Conservation (phyloP, 2,113 vertebrate species). For the Microtus pennsylvanicus region DNA sequence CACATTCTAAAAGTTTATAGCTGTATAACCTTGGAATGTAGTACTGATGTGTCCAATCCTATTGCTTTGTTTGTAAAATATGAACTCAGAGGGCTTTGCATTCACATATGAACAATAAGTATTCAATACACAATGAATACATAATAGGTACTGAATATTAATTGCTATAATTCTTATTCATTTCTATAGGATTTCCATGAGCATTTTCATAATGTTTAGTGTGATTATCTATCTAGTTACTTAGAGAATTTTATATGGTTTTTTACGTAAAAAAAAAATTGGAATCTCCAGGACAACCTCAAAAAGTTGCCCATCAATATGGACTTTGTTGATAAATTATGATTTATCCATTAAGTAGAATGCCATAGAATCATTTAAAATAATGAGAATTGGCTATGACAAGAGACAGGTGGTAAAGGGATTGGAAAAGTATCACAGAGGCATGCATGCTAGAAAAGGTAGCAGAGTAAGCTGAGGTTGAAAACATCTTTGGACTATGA, state of each 20-base stretch:
- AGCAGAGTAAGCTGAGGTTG: not conserved
- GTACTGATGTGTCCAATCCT: not conserved
- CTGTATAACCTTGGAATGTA: not conserved
- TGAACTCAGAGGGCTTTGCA: not conserved
- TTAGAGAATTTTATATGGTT: not conserved
- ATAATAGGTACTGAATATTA: not conserved
- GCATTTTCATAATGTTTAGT: conserved; percentile 17
- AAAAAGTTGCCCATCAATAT: not conserved
- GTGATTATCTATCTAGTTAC: not conserved
- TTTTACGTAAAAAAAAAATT: conserved; percentile 1
- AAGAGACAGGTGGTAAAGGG: not conserved
- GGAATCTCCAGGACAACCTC: not conserved
- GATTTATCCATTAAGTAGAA: not conserved
- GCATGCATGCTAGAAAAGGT: not conserved
- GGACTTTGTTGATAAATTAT: not conserved
- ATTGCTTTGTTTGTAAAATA: not conserved
- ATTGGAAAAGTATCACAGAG: not conserved
- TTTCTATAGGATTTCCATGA: not conserved
- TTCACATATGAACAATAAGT: not conserved
- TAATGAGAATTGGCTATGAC: not conserved
- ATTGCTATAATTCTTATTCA: not conserved
- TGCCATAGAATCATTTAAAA: not conserved
- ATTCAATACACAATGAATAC: not conserved
- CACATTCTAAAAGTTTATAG: not conserved
- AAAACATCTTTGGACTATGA: conserved; percentile 12